phyloP scores from a whole-genome alignment of 2,113 vertebrate species.

The Harpagus bidentatus region DNA sequence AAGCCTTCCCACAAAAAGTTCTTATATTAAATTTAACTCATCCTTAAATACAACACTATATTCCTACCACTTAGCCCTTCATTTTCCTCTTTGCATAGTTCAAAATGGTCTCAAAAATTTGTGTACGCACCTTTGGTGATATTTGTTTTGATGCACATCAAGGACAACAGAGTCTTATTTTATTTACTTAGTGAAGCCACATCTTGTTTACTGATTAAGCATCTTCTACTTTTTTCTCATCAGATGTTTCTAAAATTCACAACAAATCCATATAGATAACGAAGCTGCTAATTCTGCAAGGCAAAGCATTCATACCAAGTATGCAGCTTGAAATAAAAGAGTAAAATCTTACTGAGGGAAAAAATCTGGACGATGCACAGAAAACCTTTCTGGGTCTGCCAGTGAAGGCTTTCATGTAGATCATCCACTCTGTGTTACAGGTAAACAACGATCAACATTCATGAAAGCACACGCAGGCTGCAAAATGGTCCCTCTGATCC shows the following conservation, averaged over 20 bases:
- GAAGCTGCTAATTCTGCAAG: background rate
- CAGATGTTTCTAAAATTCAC: background rate
- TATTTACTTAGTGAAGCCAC: background rate
- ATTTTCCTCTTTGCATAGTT: background rate
- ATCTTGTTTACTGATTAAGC: background rate
- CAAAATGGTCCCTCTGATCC: background rate
- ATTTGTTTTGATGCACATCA: background rate
- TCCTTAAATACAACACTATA: background rate
- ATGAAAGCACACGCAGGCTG: background rate
- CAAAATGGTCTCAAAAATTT: background rate
- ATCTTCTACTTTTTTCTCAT: background rate
- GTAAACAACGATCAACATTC: background rate
- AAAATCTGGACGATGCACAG: background rate
- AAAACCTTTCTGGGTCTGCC: background rate
- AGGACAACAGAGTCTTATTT: background rate
- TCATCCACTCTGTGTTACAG: background rate
- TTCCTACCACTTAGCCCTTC: background rate
- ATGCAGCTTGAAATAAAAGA: background rate
- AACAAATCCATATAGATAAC: background rate
- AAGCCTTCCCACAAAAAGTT: background rate
- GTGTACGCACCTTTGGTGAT: background rate
- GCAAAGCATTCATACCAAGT: background rate
- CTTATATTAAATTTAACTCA: background rate
- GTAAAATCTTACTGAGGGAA: background rate
- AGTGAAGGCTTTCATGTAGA: background rate